Evolutionary conservation across 2,113 vertebrate genomes (phyloP).

Genomic region (Sisor rabdophorus): DNA sequence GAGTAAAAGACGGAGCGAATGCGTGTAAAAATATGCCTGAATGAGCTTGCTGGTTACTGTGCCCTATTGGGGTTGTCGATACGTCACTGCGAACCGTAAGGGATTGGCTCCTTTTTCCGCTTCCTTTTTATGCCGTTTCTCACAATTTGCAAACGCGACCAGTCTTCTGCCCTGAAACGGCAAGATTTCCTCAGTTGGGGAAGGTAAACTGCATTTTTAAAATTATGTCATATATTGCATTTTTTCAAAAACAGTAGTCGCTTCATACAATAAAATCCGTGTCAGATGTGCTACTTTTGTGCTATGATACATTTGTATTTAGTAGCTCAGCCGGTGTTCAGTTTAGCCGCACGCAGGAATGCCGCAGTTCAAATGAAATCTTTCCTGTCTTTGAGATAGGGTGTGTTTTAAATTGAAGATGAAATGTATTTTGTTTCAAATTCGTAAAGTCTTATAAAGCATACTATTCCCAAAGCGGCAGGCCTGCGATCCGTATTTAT

Average conservation of each 20-base stretch:
- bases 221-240: background rate
- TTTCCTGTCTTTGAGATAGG: background rate
- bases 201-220: constrained; percentile 52
- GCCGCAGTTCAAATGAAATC: constrained; percentile 42
- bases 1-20: constrained; percentile 10
- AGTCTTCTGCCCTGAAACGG: constrained; percentile 43
- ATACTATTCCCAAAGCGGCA: background rate
- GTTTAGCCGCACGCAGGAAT: constrained; percentile 25
- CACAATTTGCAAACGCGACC: constrained; percentile 48
- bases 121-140: constrained; percentile 39
- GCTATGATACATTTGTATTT: background rate
- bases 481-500: background rate
- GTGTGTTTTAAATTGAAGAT: background rate
- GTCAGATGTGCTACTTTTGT: background rate
- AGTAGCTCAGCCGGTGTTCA: background rate
- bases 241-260: background rate
- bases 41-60: constrained; percentile 41
- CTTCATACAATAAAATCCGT: background rate
- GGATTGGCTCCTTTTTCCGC: constrained; percentile 53
- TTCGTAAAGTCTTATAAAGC: background rate
- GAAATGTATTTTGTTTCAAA: background rate
- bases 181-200: constrained; percentile 31
- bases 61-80: constrained; percentile 39
- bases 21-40: constrained; percentile 48
- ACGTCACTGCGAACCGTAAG: constrained; percentile 56